Percentiles rank a stretch among this genome's conserved stretches.
These are phyloP conservation scores for Anorthoa munda DNA, from an alignment of 2,888 invertebrate species.

Conservation along the genomic window DNA sequence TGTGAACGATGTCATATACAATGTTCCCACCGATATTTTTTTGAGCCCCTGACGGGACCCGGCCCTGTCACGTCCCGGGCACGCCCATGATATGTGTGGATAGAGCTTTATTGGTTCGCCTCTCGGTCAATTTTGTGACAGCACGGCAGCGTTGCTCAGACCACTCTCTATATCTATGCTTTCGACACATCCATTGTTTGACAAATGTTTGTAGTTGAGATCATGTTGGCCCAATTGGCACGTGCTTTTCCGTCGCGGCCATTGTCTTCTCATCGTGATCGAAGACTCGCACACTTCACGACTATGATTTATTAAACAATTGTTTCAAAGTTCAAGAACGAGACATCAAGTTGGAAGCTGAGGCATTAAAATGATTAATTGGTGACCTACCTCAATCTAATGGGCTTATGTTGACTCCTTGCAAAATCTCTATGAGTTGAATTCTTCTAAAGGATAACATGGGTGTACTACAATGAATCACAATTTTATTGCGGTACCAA, in stretches of 20 bases:
- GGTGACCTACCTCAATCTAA: not conserved
- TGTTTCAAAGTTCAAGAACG: slow-evolving; percentile 65
- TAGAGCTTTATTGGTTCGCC: too few species aligned
- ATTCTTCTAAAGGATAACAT: too few species aligned
- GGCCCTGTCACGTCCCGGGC: too few species aligned
- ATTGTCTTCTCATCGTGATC: slow-evolving; percentile 65
- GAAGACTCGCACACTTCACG: slow-evolving; percentile 59
- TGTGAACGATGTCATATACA: too few species aligned
- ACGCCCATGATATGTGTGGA: too few species aligned
- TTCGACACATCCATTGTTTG: slow-evolving; percentile 49
- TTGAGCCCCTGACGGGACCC: too few species aligned
- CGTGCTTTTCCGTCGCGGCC: slow-evolving; percentile 59
- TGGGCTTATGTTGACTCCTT: not conserved
- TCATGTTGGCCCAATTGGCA: slow-evolving; percentile 63
- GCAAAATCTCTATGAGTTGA: not conserved
- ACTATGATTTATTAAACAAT: slow-evolving; percentile 57
- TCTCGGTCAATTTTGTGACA: not conserved
- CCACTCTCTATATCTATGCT: not conserved
- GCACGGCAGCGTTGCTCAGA: not conserved
- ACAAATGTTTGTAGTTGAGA: slow-evolving; percentile 49
- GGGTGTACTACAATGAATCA: too few species aligned
- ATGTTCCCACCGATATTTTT: too few species aligned
- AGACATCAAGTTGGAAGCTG: slow-evolving; percentile 43
- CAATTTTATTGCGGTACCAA: too few species aligned
- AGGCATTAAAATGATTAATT: slow-evolving; percentile 15